Base-by-base conservation (phyloP, 1,140 invertebrate species). In the Dendrolimus punctatus region DNA sequence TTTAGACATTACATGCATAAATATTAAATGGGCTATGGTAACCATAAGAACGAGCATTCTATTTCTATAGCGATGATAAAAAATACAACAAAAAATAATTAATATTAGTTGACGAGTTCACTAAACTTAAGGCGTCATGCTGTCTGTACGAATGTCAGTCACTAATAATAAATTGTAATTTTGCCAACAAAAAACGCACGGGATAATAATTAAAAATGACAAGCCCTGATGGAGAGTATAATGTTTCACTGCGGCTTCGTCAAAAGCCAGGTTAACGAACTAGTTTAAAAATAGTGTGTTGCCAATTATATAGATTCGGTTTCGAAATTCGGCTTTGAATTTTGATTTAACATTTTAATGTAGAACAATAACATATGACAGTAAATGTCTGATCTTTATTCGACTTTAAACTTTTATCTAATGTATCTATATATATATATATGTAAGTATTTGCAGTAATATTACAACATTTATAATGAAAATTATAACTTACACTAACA, bases 191-290 rank as follows among this genome's bases (percentile, higher is more conserved):
- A 50, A 52, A 67, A 66, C 67, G 68, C 65, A 58, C 43, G 52
- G 23, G 23, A 23, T 55, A 42, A 54, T 64, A 68, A 75, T 77
- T 77, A 72, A 67, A 67, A 68, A 49, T 58, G 66, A 68, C 68
- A 64, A 37, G 23, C 23, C 23, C 23, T 23, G 23, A 23, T 23
- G 23, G 23, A 3, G 23, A 23, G 23, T 23, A 23, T 23, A 23
- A 23, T 23, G 23, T 23, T 1, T 23, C 23, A 23, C 23, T 23
- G 36, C 47, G 39, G 40, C n/a, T 9, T 50, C 39, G 6, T 10
- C 39, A 10, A 2, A 41, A 8, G 47, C 6, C 9, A 40, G 49
- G 49, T 41, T 38, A 40, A 23, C 39, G 37, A 6, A 23, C 10
- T 50, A 39, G n/a, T 39, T 41, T 40, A 6, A 46, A 36, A 5